Evolutionary conservation across 2,113 vertebrate genomes (phyloP), one percentile per base, ranked within the genome.

Genomic region (Lampris incognitus): DNA sequence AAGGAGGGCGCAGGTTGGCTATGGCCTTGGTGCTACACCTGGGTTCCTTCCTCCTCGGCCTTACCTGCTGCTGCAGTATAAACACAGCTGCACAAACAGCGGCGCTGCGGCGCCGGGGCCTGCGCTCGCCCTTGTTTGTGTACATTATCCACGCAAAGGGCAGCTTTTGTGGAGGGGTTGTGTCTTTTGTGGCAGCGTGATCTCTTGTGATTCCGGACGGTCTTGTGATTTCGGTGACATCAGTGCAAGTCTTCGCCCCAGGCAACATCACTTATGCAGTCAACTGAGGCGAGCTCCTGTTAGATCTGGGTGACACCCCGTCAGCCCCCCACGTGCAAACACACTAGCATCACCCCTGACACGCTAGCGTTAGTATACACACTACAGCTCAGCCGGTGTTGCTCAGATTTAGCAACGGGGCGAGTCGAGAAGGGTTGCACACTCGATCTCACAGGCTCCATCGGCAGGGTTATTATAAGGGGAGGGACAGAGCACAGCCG

Each of bases 81-180:
- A 36, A 76, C 49, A 82, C 92, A 94, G 90, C 91, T 92, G 90
- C 85, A 87, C 89, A 93, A 94, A 93, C 88, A 94, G 50, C 41
- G 58, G 55, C 59, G 79, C 59, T 36, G 59, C 44, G 13, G 52
- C 44, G 56, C 66, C 63, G 51, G 24, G 42, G 67, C 56, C 7
- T 48, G 49, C 61, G 74, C 60, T 56, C 62, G 68, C 73, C 24
- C 70, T 67, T 58, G 63, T 66, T 71, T 83, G 69, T 72, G 68
- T 64, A 80, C 71, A 64, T 81, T 67, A 78, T 73, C 60, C 65
- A 60, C 61, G 69, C 75, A 67, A 54, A 72, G 64, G 63, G 42
- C 72, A 65, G 71, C 60, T 75, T 67, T 79, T 61, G 54, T 84
- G 75, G 86, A 68, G 76, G 80, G 86, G 59, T 48, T 51, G 38